Evolutionary conservation across 2,888 invertebrate species (phyloP), one percentile per base, ranked within the genome.

Genomic region (Drosophila dives): DNA sequence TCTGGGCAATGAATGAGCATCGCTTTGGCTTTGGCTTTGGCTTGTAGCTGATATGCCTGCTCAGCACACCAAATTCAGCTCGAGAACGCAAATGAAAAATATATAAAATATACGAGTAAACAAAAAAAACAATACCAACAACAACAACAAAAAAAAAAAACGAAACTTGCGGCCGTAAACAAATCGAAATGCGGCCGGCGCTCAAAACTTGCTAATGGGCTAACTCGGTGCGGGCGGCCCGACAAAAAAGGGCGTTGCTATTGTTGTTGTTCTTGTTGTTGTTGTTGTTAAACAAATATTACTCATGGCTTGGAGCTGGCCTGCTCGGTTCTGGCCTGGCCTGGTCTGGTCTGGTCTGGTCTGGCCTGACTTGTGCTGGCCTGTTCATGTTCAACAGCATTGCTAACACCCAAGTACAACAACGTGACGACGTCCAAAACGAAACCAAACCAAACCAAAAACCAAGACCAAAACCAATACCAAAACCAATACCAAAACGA

Each of bases 221-320:
- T 54, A 82, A 73, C 62, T 62, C 73, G 66, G 80, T 86, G 89
- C 86, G 88, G 88, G 84, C 86, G 75, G 79, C 66, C 64, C 51
- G 84, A 86, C 80, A 87, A 81, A 87, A 86, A 86, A 87, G 75
- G 85, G 86, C 85, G 89, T 86, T 77, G 74, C 71, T 80, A 53
- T 60, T 59, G 70, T 54, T 58, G 63, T 42, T 45, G 3, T 26
- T 62, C 38, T 53, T 67, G 53, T 53, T 56, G 50, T 53, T 60
- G 58, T 42, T 60, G 68, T 65, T 38, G 7, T 50, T 86, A 81
- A 79, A 81, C 89, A 89, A 84, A 89, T 86, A 85, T 85, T 85
- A 85, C 84, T 85, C 89, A 85, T 89, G 74, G 68, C 50, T 61
- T 45, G 77, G 45, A n/a, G 45, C 40, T 51, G 68, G 50, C 32